These are phyloP conservation scores for Drosophila bocki DNA, from an alignment of 1,140 invertebrate species.

Conservation along the genomic window DNA sequence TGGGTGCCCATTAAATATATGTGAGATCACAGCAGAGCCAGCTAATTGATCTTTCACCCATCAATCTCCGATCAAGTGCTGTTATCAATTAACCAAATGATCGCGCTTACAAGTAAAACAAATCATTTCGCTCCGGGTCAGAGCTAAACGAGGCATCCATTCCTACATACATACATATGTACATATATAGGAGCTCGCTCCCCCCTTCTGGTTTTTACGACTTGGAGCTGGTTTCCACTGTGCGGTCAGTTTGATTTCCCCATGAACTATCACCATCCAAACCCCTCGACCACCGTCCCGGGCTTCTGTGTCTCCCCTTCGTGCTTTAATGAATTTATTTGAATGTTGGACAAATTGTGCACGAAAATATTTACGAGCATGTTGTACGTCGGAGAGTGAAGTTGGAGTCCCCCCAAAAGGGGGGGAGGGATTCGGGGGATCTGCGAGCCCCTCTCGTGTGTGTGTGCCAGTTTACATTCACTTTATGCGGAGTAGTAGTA, in stretches of 20 bases:
- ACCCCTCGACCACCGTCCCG: background rate
- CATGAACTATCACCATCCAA: constrained; percentile 19
- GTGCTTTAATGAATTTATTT: constrained; percentile 83
- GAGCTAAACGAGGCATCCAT: constrained; percentile 52
- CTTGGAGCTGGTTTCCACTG: constrained; percentile 58
- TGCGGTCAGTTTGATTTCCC: constrained; percentile 51
- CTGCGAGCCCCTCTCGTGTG: constrained; percentile 21
- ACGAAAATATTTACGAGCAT: constrained; percentile 81
- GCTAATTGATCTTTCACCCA: constrained; percentile 57
- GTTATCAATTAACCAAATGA: constrained; percentile 73
- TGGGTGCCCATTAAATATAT: constrained; percentile 38
- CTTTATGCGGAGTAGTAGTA: constrained; percentile 70
- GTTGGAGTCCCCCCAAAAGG: background rate
- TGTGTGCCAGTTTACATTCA: constrained; percentile 81
- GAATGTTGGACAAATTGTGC: constrained; percentile 84
- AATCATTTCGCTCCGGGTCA: constrained; percentile 66
- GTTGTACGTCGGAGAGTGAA: constrained; percentile 25
- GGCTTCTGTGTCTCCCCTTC: constrained; percentile 26
- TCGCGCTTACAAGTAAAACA: constrained; percentile 57
- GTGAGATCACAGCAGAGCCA: constrained; percentile 33
- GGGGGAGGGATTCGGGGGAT: constrained; percentile 7
- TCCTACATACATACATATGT: constrained; percentile 8
- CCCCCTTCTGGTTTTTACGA: constrained; percentile 15
- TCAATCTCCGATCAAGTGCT: constrained; percentile 50
- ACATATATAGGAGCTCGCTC: constrained; percentile 3